phyloP scores from a whole-genome alignment of 2,113 vertebrate genomes.

The Xenotilapia flavipinnis region DNA sequence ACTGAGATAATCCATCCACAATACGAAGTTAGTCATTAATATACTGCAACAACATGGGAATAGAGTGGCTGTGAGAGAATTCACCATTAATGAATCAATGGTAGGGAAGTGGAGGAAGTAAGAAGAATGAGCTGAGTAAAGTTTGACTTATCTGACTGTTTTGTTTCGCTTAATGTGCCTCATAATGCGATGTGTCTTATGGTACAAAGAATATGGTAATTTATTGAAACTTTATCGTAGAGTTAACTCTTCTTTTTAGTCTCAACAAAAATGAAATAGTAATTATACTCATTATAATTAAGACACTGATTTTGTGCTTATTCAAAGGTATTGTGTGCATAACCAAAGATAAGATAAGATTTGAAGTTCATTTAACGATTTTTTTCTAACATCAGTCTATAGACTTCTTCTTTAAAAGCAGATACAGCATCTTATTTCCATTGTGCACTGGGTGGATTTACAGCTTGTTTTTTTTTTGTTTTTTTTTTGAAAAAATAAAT shows the following conservation, averaged over 20 bases:
- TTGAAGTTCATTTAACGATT: background rate
- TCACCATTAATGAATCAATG: background rate
- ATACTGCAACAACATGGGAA: background rate
- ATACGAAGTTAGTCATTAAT: accelerated
- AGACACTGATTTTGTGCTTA: background rate
- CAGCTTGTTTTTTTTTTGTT: background rate
- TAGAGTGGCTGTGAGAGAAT: background rate
- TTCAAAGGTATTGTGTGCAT: background rate
- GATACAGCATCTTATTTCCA: background rate
- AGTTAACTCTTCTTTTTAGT: background rate
- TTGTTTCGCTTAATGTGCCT: background rate
- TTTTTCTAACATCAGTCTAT: background rate
- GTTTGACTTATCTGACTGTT: background rate
- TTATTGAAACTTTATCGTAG: background rate
- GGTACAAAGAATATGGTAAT: background rate
- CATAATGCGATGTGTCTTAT: accelerated
- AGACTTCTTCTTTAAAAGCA: background rate
- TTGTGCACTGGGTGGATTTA: background rate
- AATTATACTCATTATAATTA: background rate
- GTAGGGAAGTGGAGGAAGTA: background rate
- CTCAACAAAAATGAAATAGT: background rate
- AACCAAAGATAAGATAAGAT: background rate
- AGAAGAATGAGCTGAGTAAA: background rate
- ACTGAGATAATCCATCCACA: background rate
- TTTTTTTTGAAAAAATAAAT: background rate